Evolutionary conservation across 2,888 invertebrate species (phyloP).

Genomic region (Cylloceria caligata): DNA sequence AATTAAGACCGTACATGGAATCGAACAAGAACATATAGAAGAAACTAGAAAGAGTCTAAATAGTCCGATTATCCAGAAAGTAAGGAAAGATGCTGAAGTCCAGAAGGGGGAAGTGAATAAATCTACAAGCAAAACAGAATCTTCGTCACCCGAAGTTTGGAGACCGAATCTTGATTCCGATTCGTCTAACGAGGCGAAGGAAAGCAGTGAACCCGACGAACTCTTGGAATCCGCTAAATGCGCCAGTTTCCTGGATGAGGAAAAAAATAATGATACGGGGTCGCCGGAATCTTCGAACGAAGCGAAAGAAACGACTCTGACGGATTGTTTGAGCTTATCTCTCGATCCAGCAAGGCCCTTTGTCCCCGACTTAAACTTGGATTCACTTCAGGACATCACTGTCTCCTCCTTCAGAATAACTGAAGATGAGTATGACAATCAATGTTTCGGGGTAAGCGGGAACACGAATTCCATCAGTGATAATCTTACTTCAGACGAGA

Average conservation of each 20-base stretch:
- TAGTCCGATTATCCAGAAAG: conserved; percentile 29
- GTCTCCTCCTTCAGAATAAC: conserved; percentile 79
- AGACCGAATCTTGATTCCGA: conserved; percentile 60
- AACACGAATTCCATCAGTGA: conserved; percentile 69
- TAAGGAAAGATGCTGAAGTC: conserved; percentile 44
- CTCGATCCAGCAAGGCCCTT: conserved; percentile 73
- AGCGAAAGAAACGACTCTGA: conserved; percentile 73
- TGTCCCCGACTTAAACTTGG: conserved; percentile 81
- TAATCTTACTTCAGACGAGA: conserved; percentile 68
- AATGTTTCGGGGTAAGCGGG: conserved; percentile 62
- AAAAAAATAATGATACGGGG: conserved; percentile 68
- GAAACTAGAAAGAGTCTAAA: conserved; percentile 55
- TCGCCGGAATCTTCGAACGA: conserved; percentile 74
- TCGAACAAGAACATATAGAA: conserved; percentile 56
- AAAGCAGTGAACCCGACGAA: conserved; percentile 69
- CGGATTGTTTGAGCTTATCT: conserved; percentile 70
- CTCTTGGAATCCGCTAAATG: conserved; percentile 54
- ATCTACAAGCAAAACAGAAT: conserved; percentile 32
- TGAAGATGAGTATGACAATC: conserved; percentile 69
- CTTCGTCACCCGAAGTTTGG: conserved; percentile 58
- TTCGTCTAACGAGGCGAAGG: conserved; percentile 72
- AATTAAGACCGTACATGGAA: neutral
- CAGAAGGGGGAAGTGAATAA: conserved; percentile 20
- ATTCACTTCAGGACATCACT: conserved; percentile 80
- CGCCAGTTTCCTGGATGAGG: conserved; percentile 71